Evolutionary conservation across 2,113 vertebrate species (phyloP), one percentile per base, ranked within the genome.

Genomic region (Ceyx margarethae): DNA sequence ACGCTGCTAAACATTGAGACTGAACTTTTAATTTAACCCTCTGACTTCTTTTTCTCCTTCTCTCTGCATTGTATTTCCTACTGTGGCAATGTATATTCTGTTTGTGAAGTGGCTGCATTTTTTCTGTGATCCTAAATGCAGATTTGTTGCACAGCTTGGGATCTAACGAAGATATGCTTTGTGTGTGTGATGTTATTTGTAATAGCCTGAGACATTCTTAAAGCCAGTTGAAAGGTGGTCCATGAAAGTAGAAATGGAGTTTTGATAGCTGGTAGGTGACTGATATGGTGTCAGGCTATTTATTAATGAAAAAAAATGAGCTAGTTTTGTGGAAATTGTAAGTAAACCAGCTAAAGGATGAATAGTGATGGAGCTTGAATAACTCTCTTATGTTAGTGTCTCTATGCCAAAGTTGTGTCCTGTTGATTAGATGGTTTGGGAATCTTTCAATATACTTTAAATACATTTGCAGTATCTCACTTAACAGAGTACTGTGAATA

Each of bases 11-110:
- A 48, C 18, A 10, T 57, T 77, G 33, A 37, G 54, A 80, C 33
- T 73, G 74, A 83, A 93, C 83, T 94, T 95, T 73, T 91, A 91
- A 92, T 92, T 29, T 62, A 83, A 79, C 78, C 75, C 79, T 68
- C 31, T 57, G 20, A 74, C 53, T 88, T 87, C 31, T 56, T 72
- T 88, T 66, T 65, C 25, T 76, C 31, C 20, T 61, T 48, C 40
- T 83, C 57, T 65, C 68, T 77, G 26, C 40, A 13, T n/a, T 72
- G 21, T 35, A 25, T 85, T 90, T 88, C 45, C 62, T 81, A 60
- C 15, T 1, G 2, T 79, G 26, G 56, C 21, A 65, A 77, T 53
- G 13, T 23, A 37, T 45, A 29, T 91, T 58, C n/a, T 48, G 20
- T 22, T 79, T 66, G 68, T 85, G 71, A 90, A 76, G 76, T 1